Base-by-base conservation (phyloP, 2,888 invertebrate species). In the Andrena bucephala region DNA sequence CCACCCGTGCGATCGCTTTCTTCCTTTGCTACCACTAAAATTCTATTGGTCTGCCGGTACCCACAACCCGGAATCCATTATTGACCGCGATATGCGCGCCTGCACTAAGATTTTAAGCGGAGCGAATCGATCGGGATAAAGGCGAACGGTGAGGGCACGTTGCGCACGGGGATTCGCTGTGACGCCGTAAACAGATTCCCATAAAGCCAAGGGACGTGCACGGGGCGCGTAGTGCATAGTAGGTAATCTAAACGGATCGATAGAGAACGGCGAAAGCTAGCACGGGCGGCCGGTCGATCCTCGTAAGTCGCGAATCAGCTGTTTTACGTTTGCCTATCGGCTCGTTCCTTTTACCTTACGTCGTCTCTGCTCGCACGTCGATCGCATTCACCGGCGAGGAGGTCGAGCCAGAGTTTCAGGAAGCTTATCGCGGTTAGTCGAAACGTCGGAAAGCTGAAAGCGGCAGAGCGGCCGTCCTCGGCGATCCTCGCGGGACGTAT, bases 141-240 rank as follows among this genome's bases (percentile, higher is more conserved):
- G n/a, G 63, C 33, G 31, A 29, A 13, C 54, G 33, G 48, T 10
- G 54, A 74, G 62, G 74, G 57, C 24, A 20, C 20, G 65, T 50
- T 20, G 50, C 24, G 20, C 59, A 16, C 66, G 42, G 57, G 67
- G 68, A 82, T 80, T 80, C 70, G 62, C 62, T 29, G 24, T 6
- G 48, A 66, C 31, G 52, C 67, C 71, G 54, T 79, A 82, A 82
- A 82, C 52, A 33, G 36, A 24, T 27, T 59, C 66, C 27, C 62
- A 66, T 79, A 80, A 80, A 80, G 20, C 67, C 20, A 33, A 2
- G 24, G 54, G 42, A 10, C 54, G 31, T 5, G 48, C 16, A 67
- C 6, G 33, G 16, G 75, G 16, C 2, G 1, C 4, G 16, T 16
- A 16, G 16, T 1, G 1, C 42, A 5, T 1, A 16, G 42, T 42